Conservation (phyloP, 2,113 vertebrate genomes). For the Aix galericulata region DNA sequence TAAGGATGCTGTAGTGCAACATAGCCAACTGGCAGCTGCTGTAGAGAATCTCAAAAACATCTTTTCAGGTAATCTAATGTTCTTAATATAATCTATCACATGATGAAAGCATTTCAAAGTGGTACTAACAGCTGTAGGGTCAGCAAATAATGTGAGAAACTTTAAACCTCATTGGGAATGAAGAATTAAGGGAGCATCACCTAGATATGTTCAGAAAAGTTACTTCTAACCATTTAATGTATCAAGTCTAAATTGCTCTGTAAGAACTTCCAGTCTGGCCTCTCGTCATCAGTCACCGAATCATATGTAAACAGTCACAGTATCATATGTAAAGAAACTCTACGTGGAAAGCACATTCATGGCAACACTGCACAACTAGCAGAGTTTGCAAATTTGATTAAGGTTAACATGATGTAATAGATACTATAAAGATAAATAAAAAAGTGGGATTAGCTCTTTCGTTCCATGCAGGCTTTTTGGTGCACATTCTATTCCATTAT, state of each 20-base stretch:
- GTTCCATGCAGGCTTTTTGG: neutral
- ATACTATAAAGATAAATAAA: neutral
- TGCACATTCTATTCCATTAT: neutral
- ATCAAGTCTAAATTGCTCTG: neutral
- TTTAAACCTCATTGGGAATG: neutral
- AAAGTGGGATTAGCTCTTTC: neutral
- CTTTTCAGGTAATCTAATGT: slow-evolving; percentile 86
- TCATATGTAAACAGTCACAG: neutral
- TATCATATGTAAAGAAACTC: neutral
- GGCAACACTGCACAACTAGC: neutral
- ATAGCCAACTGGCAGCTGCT: slow-evolving; percentile 95
- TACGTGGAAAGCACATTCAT: neutral
- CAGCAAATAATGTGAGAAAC: neutral
- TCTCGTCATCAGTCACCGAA: neutral
- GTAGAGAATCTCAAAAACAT: slow-evolving; percentile 99
- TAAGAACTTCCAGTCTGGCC: neutral
- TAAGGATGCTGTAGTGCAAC: slow-evolving; percentile 96
- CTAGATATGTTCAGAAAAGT: rapidly evolving
- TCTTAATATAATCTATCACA: neutral
- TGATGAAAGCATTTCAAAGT: neutral
- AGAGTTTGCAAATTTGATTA: neutral
- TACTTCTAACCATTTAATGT: neutral
- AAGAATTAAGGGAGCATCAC: neutral
- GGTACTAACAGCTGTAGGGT: neutral
- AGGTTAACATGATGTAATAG: neutral